Evolutionary conservation across 2,797 vertebrate genomes (phyloP).

Genomic region (Aulostomus chinensis): DNA sequence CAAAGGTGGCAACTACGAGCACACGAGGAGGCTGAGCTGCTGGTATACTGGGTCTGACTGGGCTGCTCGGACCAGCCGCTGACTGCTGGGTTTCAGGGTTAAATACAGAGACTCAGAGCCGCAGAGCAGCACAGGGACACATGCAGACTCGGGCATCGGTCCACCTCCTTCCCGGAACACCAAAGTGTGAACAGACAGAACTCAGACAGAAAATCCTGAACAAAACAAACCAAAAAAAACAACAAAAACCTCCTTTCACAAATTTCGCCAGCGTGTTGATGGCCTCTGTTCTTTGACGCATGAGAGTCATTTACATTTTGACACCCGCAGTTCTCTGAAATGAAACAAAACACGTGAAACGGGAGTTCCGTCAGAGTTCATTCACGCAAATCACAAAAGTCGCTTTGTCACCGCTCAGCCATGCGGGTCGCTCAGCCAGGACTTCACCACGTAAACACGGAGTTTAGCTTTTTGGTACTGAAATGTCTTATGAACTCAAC

Average conservation of each 20-base stretch:
- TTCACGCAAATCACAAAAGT: slow-evolving; percentile 17
- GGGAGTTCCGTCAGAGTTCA: not conserved
- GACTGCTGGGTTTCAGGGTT: not conserved
- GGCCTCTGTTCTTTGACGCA: not conserved
- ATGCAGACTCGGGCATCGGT: too few relatives aligned
- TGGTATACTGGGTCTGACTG: slow-evolving; percentile 1
- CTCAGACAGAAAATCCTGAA: not conserved
- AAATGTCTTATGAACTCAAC: too few relatives aligned
- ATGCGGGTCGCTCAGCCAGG: not conserved
- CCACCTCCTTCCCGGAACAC: not conserved
- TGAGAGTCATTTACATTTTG: not conserved
- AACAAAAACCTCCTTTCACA: not conserved
- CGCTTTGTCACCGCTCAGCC: not conserved
- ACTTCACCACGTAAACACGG: too few relatives aligned
- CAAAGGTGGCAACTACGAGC: slow-evolving; percentile 18
- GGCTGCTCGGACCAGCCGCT: slow-evolving; percentile 4
- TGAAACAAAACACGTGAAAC: not conserved
- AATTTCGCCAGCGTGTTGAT: too few relatives aligned
- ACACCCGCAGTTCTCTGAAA: not conserved
- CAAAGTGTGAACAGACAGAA: not conserved
- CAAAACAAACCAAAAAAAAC: too few relatives aligned
- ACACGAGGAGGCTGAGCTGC: slow-evolving; percentile 11
- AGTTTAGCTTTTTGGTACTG: too few relatives aligned
- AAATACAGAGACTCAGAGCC: too few relatives aligned
- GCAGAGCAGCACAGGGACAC: too few relatives aligned